Evolutionary conservation across 64 coral and sea anemone species (phyloP), one percentile per base, ranked within the genome.

Genomic region (Platygyra sinensis): DNA sequence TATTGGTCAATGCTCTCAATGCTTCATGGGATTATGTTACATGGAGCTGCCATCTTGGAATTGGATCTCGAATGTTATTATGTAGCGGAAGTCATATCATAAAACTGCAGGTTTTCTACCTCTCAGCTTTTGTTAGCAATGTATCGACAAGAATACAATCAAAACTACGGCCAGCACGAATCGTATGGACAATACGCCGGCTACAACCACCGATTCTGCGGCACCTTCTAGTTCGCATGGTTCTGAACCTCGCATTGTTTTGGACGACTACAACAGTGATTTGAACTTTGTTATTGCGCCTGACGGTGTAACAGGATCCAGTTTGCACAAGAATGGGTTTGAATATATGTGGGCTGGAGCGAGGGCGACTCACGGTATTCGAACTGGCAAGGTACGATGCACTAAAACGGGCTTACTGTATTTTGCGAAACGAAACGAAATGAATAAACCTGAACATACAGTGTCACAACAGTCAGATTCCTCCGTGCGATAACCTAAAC

Each of bases 301-400:
- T 14, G 94, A 96, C 67, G 97, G 97, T 1, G 38, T 96, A 1
- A 93, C 97, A 63, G 97, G 97, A 32, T 81, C 90, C 0, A 88
- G 88, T 32, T 39, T 93, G 71, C 86, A 95, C 62, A 77, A 91
- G 55, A 78, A 95, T 72, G 97, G 97, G 10, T 99, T 99, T 78
- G 97, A 99, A 67, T 99, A 99, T 79, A 90, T 99, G 83, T 99
- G 97, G 97, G 97, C 91, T 57, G 97, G 97, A 2, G 94, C 88
- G 11, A 89, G 97, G 52, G 97, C 91, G 2, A 95, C 94, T 5
- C 86, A 99, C 31, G 97, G 97, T 8, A 85, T 99, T 30, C 65
- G 60, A 52, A 13, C 62, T 52, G 81, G 81, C 38, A 85, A 85
- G 81, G 81, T 85, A 51, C 10, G 15, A 57, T 16, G 15, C 54